Base-by-base conservation (phyloP, 1,140 invertebrate species). In the Platorchestia sp. region DNA sequence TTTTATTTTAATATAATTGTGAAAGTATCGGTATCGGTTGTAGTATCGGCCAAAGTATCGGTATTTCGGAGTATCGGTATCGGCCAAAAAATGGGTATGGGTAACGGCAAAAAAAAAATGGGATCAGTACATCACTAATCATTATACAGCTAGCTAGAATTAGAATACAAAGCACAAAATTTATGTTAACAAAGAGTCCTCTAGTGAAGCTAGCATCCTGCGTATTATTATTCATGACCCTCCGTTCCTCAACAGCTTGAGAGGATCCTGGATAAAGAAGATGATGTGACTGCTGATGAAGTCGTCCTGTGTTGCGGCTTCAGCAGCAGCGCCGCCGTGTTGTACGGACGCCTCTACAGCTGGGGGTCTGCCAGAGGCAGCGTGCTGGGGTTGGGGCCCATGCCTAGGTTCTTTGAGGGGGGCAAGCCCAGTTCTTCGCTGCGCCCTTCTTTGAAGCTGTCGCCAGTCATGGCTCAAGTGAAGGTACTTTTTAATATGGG, bases 251-350 rank as follows among this genome's bases (percentile, higher is more conserved):
- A 1, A 36, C 59, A 75, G 59, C 59, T 75, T 27, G 36, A 75
- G 59, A 36, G 59, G 14, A 27, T 36, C 27, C 59, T 27, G 7
- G 59, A 75, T 75, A 27, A 19, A 3, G 87, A 41, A 42, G 87
- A 36, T 89, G 44, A 16, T 44, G 3, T 41, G 45, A 16, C 91
- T 40, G 0, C 43, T n/a, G 45, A 44, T 14, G 45, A 93, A 10
- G 36, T 93, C 22, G 3, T 93, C 41, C 91, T 93, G 43, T 93
- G 45, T 44, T 93, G 91, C 91, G 91, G 91, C 40, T 93, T 93
- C 91, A 93, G 91, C 91, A 93, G 91, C 91, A 93, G 91, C 45
- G 91, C 91, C 43, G 91, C 91, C 5, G 91, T 45, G 43, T 27
- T 93, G 16, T 16, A 93, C 40, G 91, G 91, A 19, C 91, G 91